phyloP scores from a whole-genome alignment of 2,888 invertebrate species.

The Melangyna quadrimaculata region DNA sequence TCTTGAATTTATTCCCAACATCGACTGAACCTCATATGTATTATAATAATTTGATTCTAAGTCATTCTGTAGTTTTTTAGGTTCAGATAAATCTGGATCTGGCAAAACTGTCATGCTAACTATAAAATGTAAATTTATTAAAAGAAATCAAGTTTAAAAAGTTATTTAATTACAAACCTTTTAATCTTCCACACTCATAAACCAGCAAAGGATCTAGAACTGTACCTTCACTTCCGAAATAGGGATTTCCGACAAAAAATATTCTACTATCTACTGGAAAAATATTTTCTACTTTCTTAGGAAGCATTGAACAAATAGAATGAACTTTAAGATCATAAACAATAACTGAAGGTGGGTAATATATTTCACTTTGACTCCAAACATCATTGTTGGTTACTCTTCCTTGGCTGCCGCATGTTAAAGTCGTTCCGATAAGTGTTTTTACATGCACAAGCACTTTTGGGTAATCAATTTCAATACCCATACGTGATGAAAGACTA shows the following conservation, averaged over 20 bases:
- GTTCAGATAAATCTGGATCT: conserved; percentile 76
- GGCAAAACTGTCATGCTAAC: conserved; percentile 77
- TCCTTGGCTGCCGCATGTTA: conserved; percentile 84
- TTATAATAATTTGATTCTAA: conserved; percentile 75
- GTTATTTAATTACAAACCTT: conserved; percentile 73
- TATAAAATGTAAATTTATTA: conserved; percentile 45
- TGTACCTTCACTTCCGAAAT: conserved; percentile 90
- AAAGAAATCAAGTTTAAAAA: background rate
- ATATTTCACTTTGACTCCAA: conserved; percentile 85
- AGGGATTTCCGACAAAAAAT: conserved; percentile 89
- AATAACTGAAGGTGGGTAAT: conserved; percentile 84
- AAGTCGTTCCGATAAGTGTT: conserved; percentile 87
- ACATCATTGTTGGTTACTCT: conserved; percentile 86
- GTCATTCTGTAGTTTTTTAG: conserved; percentile 74
- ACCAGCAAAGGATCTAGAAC: conserved; percentile 82
- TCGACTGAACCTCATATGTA: conserved; percentile 75
- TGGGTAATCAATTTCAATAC: conserved; percentile 88
- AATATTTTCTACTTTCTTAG: conserved; percentile 82
- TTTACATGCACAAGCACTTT: conserved; percentile 87
- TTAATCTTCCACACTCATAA: conserved; percentile 78
- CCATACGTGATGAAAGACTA: conserved; percentile 83
- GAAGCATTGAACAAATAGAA: conserved; percentile 80
- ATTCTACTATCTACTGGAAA: conserved; percentile 86
- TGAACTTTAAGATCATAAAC: conserved; percentile 75
- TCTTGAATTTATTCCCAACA: conserved; percentile 85